Conservation (phyloP, 2,888 invertebrate genomes). For the Eustalomyia histrio region DNA sequence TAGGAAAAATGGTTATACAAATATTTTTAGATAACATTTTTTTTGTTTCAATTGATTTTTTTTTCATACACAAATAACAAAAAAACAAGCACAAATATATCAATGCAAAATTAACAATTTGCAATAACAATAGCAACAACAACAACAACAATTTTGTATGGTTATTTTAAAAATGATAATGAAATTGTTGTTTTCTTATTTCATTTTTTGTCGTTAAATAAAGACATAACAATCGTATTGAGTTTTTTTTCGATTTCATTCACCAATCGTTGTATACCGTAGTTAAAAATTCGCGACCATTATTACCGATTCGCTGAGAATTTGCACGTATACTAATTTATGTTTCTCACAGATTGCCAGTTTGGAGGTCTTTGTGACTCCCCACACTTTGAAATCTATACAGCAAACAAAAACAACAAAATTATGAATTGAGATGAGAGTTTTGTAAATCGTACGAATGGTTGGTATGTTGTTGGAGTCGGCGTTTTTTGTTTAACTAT, state of each 20-base stretch:
- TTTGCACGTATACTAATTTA: slow-evolving; percentile 62
- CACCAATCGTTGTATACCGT: slow-evolving; percentile 6
- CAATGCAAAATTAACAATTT: slow-evolving; percentile 46
- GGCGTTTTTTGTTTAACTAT: slow-evolving; percentile 17
- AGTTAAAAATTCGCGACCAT: slow-evolving; percentile 23
- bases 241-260: slow-evolving; percentile 21
- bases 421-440: slow-evolving; percentile 55
- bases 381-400: slow-evolving; percentile 18
- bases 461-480: slow-evolving; percentile 6
- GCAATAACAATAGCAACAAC: slow-evolving; percentile 42
- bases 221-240: slow-evolving; percentile 25
- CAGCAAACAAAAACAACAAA: neutral
- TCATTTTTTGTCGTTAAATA: neutral
- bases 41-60: neutral
- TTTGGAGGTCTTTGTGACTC: slow-evolving; percentile 40
- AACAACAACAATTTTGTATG: too few species aligned
- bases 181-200: slow-evolving; percentile 50
- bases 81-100: slow-evolving; percentile 11
- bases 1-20: neutral
- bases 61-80: slow-evolving; percentile 4
- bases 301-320: slow-evolving; percentile 57
- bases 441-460: neutral
- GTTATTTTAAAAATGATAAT: slow-evolving; percentile 63
- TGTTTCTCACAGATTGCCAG: slow-evolving; percentile 41
- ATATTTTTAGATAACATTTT: slow-evolving; percentile 19